Conservation (phyloP, 2,888 invertebrate genomes). For the Metalampra italica region DNA sequence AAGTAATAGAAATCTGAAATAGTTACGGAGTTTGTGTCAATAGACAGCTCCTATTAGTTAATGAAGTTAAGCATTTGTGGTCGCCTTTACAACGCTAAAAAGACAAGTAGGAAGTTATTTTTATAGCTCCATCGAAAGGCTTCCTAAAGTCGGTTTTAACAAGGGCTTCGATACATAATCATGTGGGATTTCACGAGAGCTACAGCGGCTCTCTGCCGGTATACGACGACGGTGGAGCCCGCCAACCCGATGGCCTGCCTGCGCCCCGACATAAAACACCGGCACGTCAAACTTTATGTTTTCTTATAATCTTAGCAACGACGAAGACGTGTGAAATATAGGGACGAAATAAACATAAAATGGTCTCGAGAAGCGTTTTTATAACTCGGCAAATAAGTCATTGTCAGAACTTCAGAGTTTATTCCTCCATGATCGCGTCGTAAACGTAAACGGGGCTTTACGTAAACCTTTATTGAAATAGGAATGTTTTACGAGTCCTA, state of each 20-base stretch:
- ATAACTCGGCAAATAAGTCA: conserved; percentile 60
- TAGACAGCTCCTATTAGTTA: no score
- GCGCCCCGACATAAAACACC: conserved; percentile 40
- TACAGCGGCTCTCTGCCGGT: neutral
- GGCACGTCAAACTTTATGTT: conserved; percentile 46
- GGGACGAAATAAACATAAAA: conserved; percentile 56
- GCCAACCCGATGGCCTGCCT: neutral
- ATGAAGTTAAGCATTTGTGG: no score
- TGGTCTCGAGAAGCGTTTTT: conserved; percentile 44
- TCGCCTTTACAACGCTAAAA: no score
- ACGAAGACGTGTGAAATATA: conserved; percentile 62
- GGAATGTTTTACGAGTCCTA: conserved; percentile 23
- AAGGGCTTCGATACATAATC: conserved; percentile 8
- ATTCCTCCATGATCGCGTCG: conserved; percentile 46
- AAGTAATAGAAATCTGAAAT: no score
- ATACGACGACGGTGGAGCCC: neutral
- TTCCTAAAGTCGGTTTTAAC: no score
- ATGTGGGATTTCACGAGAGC: conserved; percentile 16
- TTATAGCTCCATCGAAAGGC: neutral
- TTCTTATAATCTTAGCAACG: conserved; percentile 52
- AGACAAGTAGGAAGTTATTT: no score
- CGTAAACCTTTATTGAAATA: conserved; percentile 42
- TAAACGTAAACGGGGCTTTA: conserved; percentile 41
- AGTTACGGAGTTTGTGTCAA: no score
- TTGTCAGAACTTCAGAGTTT: conserved; percentile 47